Conservation (phyloP, 2,113 vertebrate genomes). For the Callopanchax toddi region DNA sequence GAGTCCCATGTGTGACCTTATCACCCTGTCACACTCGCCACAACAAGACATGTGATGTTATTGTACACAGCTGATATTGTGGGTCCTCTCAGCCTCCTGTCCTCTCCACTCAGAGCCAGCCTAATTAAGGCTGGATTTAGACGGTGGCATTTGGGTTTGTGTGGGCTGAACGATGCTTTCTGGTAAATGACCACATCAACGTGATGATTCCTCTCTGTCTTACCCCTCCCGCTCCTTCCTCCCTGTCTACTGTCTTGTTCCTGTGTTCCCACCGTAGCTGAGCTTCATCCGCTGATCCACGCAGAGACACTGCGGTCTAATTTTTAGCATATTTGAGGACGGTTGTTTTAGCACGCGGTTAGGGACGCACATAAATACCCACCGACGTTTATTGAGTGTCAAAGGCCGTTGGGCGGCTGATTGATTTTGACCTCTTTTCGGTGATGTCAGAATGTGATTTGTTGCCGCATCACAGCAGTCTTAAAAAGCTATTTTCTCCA, state of each 20-base stretch:
- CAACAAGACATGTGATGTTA: conserved; percentile 67
- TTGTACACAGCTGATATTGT: conserved; percentile 74
- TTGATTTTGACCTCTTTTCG: conserved; percentile 76
- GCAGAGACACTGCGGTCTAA: conserved; percentile 58
- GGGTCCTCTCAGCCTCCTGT: conserved; percentile 65
- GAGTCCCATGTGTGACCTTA: conserved; percentile 72
- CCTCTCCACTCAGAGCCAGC: conserved; percentile 44
- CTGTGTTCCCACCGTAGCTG: conserved; percentile 17
- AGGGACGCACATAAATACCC: conserved; percentile 67
- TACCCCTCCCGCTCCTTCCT: background rate
- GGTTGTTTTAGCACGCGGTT: conserved; percentile 66
- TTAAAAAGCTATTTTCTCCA: conserved; percentile 78
- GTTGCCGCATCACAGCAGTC: conserved; percentile 74
- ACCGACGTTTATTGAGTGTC: conserved; percentile 79
- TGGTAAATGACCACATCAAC: conserved; percentile 70
- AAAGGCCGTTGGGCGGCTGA: conserved; percentile 72
- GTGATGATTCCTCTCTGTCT: conserved; percentile 55
- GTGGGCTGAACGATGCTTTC: conserved; percentile 62
- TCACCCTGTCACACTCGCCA: conserved; percentile 66
- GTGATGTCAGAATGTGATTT: conserved; percentile 75
- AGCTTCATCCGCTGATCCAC: conserved; percentile 54
- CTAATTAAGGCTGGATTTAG: conserved; percentile 75
- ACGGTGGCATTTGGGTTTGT: conserved; percentile 72
- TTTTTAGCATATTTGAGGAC: conserved; percentile 72
- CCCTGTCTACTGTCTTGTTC: conserved; percentile 13